Percentiles rank a stretch among this genome's conserved stretches.
Evolutionary conservation across 2,888 invertebrate species (phyloP).

Genomic region (Chrysolina oricalcia): DNA sequence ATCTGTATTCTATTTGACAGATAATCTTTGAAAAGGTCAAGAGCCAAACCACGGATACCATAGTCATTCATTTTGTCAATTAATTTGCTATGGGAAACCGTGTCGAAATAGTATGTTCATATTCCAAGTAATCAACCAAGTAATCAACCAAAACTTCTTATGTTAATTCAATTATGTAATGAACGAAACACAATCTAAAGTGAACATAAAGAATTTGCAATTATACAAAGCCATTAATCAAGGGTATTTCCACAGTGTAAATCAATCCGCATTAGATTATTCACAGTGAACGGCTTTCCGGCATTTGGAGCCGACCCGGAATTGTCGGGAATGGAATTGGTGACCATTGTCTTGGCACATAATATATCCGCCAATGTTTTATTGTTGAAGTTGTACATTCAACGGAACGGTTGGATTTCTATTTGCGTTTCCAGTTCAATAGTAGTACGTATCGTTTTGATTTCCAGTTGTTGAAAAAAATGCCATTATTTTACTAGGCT

Average conservation of each 20-base stretch:
- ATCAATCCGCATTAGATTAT: conserved; percentile 70
- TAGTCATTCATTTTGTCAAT: too few relatives aligned
- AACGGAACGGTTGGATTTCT: conserved; percentile 45
- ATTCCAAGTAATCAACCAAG: too few relatives aligned
- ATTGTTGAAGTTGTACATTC: conserved; percentile 57
- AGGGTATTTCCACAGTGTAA: conserved; percentile 68
- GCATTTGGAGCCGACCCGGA: conserved; percentile 66
- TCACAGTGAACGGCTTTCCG: conserved; percentile 67
- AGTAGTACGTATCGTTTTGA: neutral
- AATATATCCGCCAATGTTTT: conserved; percentile 59
- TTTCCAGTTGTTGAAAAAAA: too few relatives aligned
- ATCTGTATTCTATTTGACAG: too few relatives aligned
- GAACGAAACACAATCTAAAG: conserved; percentile 49
- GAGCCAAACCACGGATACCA: too few relatives aligned
- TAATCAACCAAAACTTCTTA: neutral
- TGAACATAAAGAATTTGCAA: conserved; percentile 71
- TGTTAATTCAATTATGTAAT: neutral
- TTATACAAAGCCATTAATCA: conserved; percentile 70
- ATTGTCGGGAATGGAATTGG: conserved; percentile 64
- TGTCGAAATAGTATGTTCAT: too few relatives aligned
- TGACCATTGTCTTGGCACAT: conserved; percentile 63
- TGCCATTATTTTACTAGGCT: too few relatives aligned
- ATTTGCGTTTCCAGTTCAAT: neutral
- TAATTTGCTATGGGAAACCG: too few relatives aligned
- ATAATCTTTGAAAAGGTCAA: too few relatives aligned